Percentiles rank a stretch among this genome's conserved stretches.
Evolutionary conservation across 2,888 invertebrate genomes (phyloP).

Genomic region (Pinctada fucata): DNA sequence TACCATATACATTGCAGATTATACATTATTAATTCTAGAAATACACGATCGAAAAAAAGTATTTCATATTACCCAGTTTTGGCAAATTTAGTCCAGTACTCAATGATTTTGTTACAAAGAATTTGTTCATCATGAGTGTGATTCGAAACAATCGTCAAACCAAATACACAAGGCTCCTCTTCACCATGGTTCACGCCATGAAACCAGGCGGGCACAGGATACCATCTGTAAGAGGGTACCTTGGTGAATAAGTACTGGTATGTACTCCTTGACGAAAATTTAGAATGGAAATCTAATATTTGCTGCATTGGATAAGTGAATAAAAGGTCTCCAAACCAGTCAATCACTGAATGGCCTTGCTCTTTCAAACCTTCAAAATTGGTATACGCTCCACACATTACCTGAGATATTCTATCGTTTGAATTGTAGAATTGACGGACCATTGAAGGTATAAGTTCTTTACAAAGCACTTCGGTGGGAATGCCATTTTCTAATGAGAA

Average conservation of each 20-base stretch:
- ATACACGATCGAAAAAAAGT: too few species aligned
- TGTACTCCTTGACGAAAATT: neutral
- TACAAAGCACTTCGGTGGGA: neutral
- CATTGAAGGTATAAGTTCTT: neutral
- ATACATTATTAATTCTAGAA: too few species aligned
- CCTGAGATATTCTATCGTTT: neutral
- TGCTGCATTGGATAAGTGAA: neutral
- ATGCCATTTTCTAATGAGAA: neutral
- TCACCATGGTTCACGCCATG: neutral
- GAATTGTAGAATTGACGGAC: neutral
- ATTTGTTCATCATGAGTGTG: neutral
- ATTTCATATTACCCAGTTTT: neutral
- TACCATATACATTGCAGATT: too few species aligned
- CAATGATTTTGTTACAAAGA: neutral
- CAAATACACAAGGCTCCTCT: neutral
- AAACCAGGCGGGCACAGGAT: neutral
- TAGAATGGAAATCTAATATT: neutral
- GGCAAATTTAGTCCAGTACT: neutral
- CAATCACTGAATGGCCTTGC: neutral
- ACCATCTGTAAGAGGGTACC: neutral
- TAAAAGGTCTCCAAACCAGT: neutral
- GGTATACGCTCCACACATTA: neutral
- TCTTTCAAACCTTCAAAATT: neutral
- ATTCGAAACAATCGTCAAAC: neutral
- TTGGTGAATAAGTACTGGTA: neutral